Evolutionary conservation across 2,113 vertebrate genomes (phyloP), one percentile per base, ranked within the genome.

Genomic region (Grus americana): DNA sequence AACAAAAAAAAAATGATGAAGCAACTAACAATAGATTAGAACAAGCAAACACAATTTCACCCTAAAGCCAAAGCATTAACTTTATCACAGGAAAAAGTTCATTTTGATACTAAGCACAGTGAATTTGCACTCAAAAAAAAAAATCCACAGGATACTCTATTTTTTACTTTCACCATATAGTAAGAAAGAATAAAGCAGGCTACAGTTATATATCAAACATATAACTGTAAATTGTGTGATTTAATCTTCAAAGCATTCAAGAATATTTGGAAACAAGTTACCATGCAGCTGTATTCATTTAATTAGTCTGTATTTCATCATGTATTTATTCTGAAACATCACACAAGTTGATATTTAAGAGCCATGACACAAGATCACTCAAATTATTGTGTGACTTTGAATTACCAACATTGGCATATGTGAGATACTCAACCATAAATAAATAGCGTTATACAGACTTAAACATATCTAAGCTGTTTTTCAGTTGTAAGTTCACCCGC

Each of bases 361-460:
- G 96, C 95, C 93, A 94, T 85, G 96, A 96, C 96, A 97, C 36
- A 96, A 98, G 98, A 98, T 96, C 98, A 98, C 97, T 98, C 97
- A 97, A 98, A 98, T 97, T 97, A 97, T 86, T 98, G 97, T 97
- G 97, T 96, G 97, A 98, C 98, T 98, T 82, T 24, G 82, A 98
- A 97, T 98, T 97, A 97, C 97, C 97, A 97, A 97, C 97, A 97
- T 42, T 87, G 93, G 91, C 96, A 98, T 93, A 97, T 98, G 98
- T 36, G 42, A 98, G 97, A 98, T 92, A 92, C 90, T 98, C 97
- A 97, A 95, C 98, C 97, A 98, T 94, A 98, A 98, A 98, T 97
- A 98, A 98, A 97, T 89, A 95, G 97, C 97, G 97, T 94, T 97
- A 97, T 34, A 88, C 89, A 98, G 95, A 94, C 96, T 98, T 27